Percentiles rank a stretch among this genome's conserved stretches.
Conservation (phyloP, 2,113 vertebrate genomes). For the Fukomys damarensis region DNA sequence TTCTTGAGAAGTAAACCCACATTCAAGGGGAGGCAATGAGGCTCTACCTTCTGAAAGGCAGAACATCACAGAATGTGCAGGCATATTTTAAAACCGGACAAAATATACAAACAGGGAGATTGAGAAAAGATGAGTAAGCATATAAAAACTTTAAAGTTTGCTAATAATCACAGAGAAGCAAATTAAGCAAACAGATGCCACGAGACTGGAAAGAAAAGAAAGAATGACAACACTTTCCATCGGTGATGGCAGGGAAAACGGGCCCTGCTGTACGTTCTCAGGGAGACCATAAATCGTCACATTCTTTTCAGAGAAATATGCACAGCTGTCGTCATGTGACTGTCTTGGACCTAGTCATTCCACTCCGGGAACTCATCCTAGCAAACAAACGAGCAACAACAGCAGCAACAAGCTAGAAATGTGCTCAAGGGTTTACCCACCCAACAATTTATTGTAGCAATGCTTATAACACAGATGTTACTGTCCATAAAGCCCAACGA, state of each 20-base stretch:
- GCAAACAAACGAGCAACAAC: neutral
- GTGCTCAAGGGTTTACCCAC: neutral
- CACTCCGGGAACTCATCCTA: neutral
- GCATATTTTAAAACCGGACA: neutral
- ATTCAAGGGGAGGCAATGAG: neutral
- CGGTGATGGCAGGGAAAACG: neutral
- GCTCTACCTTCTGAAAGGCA: neutral
- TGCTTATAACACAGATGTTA: neutral
- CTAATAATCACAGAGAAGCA: neutral
- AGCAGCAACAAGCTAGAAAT: neutral
- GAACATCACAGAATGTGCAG: neutral
- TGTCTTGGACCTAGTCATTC: neutral
- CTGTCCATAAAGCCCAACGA: neutral
- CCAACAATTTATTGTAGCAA: neutral
- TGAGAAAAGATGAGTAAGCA: neutral
- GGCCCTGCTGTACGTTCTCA: too few relatives aligned
- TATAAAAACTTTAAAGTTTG: neutral
- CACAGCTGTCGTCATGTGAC: neutral
- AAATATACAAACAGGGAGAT: neutral
- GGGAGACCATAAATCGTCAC: neutral
- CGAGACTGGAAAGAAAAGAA: neutral
- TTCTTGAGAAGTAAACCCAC: neutral
- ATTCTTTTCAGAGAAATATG: neutral
- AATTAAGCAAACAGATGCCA: neutral
- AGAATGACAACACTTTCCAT: neutral